A percentile compares a stretch with the other conserved stretches of the same genome.
Evolutionary conservation across 2,113 vertebrate species (phyloP).

Genomic region (Corythornis cristatus): DNA sequence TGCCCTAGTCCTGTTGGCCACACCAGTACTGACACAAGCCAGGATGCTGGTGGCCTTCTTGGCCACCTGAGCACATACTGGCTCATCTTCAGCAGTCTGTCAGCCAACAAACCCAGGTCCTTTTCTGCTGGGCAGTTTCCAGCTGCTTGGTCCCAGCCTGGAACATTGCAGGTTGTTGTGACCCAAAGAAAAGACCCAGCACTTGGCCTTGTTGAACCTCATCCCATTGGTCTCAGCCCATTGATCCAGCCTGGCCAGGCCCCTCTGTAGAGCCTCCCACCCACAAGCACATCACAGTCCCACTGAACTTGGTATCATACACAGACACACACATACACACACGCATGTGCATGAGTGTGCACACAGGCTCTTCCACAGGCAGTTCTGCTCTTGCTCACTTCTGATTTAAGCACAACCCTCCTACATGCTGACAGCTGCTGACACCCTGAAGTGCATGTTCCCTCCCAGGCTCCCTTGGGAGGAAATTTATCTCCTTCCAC

Average conservation of each 20-base stretch:
- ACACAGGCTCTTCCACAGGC: neutral
- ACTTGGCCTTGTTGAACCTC: neutral
- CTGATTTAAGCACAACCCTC: neutral
- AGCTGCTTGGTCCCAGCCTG: neutral
- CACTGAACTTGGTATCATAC: neutral
- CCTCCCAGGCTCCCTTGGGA: neutral
- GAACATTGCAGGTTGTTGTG: neutral
- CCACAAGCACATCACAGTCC: neutral
- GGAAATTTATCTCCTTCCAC: neutral
- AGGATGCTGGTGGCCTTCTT: neutral
- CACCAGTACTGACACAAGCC: neutral
- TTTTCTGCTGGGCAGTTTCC: neutral
- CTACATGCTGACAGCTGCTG: rapidly evolving
- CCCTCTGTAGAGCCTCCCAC: neutral
- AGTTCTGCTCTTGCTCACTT: neutral
- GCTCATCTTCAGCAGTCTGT: neutral
- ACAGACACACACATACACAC: no score
- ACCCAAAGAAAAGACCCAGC: neutral
- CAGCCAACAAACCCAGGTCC: neutral
- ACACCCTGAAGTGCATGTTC: rapidly evolving
- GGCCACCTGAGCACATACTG: no score
- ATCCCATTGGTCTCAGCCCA: neutral
- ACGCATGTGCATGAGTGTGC: neutral
- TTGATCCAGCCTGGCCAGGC: neutral
- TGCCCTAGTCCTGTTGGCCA: neutral